Base-by-base conservation (phyloP, 2,888 invertebrate genomes). In the Salticus scenicus region DNA sequence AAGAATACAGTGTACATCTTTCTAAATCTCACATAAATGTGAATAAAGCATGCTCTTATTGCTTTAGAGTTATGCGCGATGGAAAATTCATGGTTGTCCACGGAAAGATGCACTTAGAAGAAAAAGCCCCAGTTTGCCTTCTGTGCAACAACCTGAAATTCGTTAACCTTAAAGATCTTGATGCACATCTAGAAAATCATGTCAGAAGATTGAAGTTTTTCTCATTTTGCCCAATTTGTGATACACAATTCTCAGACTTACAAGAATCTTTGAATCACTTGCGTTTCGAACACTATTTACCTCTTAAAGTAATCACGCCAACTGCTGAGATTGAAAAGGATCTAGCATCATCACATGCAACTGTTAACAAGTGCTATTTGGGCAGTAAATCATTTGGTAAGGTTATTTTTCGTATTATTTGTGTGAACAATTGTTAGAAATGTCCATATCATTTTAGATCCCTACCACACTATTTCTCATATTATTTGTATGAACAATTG, bases 91-190 rank as follows among this genome's bases (percentile, higher is more conserved):
- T 89, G 87, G 42, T 81, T 0, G 57, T 20, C 12, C 89, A 89
- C 70, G 88, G 88, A 1, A 71, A 84, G 27, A 71, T 70, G 24
- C 89, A 89, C 51, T 72, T 88, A 51, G 69, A 84, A 37, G 79
- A 86, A 41, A 88, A 87, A 1, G 57, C 63, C 27, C 31, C 81
- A 14, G 75, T 89, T n/a, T 89, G 89, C 69, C 76, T 87, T 14
- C 24, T 89, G 37, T 89, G 89, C 66, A 79, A 76, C 41, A 88
- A 88, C 66, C 79, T 71, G n/a, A 82, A 74, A 41, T 87, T 87
- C 66, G 24, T 14, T 37, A 82, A 72, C 67, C 41, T 77, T 17
- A 75, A 87, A 30, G 74, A 63, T 0, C 69, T 89, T 33, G 78
- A 83, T 37, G 37, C 66, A 17, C 89, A 89, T 83, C 73, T 89